phyloP scores from a whole-genome alignment of 2,797 vertebrate genomes.

The Tachyglossus aculeatus region DNA sequence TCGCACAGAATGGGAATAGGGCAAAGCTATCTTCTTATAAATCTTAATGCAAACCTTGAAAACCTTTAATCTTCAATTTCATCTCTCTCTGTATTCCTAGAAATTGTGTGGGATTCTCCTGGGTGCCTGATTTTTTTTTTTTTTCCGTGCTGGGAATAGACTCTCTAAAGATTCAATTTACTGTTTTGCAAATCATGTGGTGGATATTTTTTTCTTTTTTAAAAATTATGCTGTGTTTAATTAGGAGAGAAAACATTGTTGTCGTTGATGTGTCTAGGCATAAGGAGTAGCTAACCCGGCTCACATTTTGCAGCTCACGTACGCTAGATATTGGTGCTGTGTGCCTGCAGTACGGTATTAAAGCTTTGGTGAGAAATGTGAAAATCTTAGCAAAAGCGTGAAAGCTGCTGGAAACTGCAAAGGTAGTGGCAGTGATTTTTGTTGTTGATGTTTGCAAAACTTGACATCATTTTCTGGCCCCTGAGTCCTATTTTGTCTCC shows the following conservation, averaged over 20 bases:
- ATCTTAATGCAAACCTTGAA: background rate
- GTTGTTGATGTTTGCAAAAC: background rate
- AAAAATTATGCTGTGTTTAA: constrained; percentile 52
- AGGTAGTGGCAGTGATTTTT: background rate
- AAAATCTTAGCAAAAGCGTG: no score
- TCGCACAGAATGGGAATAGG: background rate
- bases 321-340: background rate
- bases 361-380: no score
- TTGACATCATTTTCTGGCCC: background rate
- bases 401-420: background rate
- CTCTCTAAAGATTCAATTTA: constrained; percentile 50
- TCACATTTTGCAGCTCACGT: background rate
- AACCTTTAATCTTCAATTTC: background rate
- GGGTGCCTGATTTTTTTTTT: constrained; percentile 15
- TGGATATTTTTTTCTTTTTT: constrained; percentile 51
- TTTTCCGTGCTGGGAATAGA: constrained; percentile 33
- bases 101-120: constrained; percentile 42
- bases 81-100: constrained; percentile 55
- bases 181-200: constrained; percentile 39
- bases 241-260: constrained; percentile 49
- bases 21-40: background rate
- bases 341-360: background rate
- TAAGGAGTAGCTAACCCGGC: background rate
- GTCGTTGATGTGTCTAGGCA: background rate
- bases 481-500: accelerated